Evolutionary conservation across 2,113 vertebrate genomes (phyloP).

Genomic region (Ceyx cyanopectus): DNA sequence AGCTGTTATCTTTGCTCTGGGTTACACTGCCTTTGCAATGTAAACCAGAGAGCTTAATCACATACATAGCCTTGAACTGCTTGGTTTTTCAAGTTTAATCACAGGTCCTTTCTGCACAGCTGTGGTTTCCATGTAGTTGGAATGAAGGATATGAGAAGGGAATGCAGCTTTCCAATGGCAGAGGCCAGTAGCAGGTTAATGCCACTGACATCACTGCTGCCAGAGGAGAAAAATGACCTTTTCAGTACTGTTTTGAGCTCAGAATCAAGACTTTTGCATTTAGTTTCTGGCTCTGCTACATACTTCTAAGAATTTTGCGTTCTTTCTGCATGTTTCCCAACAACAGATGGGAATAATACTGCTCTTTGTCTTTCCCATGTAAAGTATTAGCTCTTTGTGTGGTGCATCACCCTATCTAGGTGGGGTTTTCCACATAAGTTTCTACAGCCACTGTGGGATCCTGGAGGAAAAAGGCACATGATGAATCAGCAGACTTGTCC

Average conservation of each 20-base stretch:
- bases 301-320: slow-evolving; percentile 9
- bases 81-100: slow-evolving; percentile 63
- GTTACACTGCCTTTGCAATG: slow-evolving; percentile 43
- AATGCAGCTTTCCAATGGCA: not conserved
- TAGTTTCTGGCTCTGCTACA: slow-evolving; percentile 7
- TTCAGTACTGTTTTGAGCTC: not conserved
- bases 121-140: slow-evolving; percentile 21
- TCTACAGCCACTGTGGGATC: not conserved
- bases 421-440: not conserved
- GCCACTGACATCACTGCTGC: not conserved
- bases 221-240: not conserved
- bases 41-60: slow-evolving; percentile 60
- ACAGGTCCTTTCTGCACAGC: not conserved
- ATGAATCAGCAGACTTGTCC: not conserved
- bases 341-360: not conserved
- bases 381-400: not conserved
- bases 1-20: not conserved
- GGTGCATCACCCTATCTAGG: not conserved
- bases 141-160: not conserved
- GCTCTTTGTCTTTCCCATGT: not conserved
- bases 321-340: not conserved
- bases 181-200: not conserved
- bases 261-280: not conserved
- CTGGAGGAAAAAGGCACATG: not conserved
- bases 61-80: slow-evolving; percentile 61